Percentiles rank a stretch among this genome's conserved stretches.
phyloP scores from a whole-genome alignment of 2,797 vertebrate genomes.

The Enteromius treurensis region DNA sequence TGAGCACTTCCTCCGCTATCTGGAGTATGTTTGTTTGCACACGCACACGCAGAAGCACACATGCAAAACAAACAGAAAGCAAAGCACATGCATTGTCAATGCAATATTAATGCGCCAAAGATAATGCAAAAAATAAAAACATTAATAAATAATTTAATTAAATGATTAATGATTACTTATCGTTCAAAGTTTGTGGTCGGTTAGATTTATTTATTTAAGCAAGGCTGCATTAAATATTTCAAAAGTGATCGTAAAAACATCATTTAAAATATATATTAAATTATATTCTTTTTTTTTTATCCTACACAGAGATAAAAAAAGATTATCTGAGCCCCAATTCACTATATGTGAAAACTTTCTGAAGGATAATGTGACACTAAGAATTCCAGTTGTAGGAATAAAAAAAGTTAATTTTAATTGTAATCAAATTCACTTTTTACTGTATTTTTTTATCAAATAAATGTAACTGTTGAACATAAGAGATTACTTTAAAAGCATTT shows the following conservation, averaged over 20 bases:
- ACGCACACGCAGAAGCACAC: constrained; percentile 64
- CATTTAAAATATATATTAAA: not conserved
- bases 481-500: not conserved
- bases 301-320: no score
- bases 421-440: not conserved
- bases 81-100: constrained; percentile 81
- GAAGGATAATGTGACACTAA: not conserved
- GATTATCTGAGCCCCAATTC: not conserved
- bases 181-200: not conserved
- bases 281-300: not conserved
- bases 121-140: not conserved
- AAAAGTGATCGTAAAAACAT: not conserved
- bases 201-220: not conserved
- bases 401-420: not conserved
- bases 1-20: constrained; percentile 93
- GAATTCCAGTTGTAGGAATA: not conserved
- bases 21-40: constrained; percentile 88
- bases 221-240: not conserved
- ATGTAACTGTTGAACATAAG: not conserved
- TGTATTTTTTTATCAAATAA: not conserved
- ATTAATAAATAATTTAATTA: not conserved
- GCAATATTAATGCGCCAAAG: constrained; percentile 5
- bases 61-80: constrained; percentile 61
- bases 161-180: not conserved
- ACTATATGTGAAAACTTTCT: no score